phyloP scores from a whole-genome alignment of 2,888 invertebrate genomes.

The Frankliniella fusca region DNA sequence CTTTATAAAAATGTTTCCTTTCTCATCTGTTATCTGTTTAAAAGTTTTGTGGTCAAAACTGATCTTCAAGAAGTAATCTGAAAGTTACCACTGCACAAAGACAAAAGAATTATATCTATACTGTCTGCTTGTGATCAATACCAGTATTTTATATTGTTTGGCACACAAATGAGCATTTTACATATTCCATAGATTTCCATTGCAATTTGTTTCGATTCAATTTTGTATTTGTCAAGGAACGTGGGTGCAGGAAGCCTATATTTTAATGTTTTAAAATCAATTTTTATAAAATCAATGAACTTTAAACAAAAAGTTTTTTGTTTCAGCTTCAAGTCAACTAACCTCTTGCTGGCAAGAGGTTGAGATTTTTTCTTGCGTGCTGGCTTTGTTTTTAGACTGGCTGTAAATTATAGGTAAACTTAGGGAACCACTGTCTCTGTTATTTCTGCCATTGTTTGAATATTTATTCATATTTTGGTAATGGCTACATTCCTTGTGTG shows the following conservation, averaged over 20 bases:
- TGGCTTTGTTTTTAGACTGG: background rate
- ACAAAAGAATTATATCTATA: background rate
- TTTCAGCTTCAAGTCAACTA: background rate
- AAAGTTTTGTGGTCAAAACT: no score
- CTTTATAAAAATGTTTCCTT: no score
- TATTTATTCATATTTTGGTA: no score
- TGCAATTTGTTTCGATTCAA: no score
- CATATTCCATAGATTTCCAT: background rate
- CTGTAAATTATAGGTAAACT: background rate
- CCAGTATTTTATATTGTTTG: slow-evolving; percentile 16
- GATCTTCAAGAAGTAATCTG: background rate
- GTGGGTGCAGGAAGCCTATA: no score
- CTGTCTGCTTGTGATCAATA: slow-evolving; percentile 2
- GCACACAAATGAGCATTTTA: slow-evolving; percentile 8
- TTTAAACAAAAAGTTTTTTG: background rate
- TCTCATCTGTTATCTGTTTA: no score
- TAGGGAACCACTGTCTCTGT: background rate
- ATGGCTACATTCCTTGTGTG: no score
- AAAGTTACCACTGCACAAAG: slow-evolving; percentile 7
- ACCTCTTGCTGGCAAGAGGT: background rate
- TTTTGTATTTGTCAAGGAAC: no score
- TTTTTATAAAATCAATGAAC: background rate
- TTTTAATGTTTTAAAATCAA: background rate
- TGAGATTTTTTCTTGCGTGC: background rate
- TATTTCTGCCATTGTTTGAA: no score